Percentiles rank a stretch among this genome's conserved stretches.
These are phyloP conservation scores for Epinephelus malabaricus DNA, from an alignment of 2,797 vertebrate species.

Conservation along the genomic window DNA sequence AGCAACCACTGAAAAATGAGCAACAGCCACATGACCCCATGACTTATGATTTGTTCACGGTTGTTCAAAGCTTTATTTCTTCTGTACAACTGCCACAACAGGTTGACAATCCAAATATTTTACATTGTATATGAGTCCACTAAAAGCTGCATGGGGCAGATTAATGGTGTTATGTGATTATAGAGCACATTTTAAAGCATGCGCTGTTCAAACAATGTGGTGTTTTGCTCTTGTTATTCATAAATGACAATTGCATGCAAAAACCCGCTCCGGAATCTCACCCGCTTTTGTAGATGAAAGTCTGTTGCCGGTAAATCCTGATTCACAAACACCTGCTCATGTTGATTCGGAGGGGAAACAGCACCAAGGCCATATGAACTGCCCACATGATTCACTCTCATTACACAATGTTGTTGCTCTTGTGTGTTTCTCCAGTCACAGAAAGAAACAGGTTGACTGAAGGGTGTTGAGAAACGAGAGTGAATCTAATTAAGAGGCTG, in stretches of 20 bases:
- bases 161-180: neutral
- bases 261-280: neutral
- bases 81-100: neutral
- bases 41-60: constrained; percentile 3
- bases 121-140: neutral
- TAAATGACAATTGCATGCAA: neutral
- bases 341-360: neutral
- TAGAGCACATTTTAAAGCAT: neutral
- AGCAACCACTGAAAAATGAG: constrained; percentile 32
- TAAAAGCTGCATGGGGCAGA: neutral
- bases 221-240: neutral
- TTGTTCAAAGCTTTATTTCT: neutral
- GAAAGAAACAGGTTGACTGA: neutral
- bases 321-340: constrained; percentile 20
- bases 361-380: neutral
- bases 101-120: neutral
- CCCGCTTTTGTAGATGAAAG: neutral
- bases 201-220: neutral
- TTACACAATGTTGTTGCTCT: neutral
- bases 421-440: constrained; percentile 1
- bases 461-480: neutral
- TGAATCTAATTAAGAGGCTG: neutral
- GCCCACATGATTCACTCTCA: constrained; percentile 2
- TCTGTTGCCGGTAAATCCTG: constrained; percentile 14
- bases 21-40: constrained; percentile 30